Percentiles rank a stretch among this genome's conserved stretches.
These are phyloP conservation scores for Saguinus midas DNA, from an alignment of 2,113 vertebrate genomes.

Conservation along the genomic window DNA sequence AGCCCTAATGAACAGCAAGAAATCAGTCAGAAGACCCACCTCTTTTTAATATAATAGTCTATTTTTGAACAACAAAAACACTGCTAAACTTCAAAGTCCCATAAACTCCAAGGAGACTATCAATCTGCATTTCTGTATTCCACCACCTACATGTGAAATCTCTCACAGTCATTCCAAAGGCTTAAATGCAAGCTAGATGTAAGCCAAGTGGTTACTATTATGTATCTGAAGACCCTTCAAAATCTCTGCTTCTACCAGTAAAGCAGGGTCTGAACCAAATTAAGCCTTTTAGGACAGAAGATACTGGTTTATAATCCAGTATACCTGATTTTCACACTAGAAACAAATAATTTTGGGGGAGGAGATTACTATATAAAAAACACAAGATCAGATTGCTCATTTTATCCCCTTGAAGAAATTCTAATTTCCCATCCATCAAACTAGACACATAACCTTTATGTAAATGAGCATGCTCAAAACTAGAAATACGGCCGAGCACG, in stretches of 20 bases:
- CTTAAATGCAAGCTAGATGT: conserved; percentile 26
- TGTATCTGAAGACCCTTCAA: not conserved
- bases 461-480: conserved; percentile 4
- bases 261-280: not conserved
- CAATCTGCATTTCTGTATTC: not conserved
- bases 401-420: not conserved
- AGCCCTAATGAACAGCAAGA: not conserved
- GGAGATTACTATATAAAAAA: not conserved
- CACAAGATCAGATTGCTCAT: not conserved
- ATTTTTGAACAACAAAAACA: conserved; percentile 35
- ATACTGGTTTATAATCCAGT: not conserved
- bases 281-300: conserved; percentile 28
- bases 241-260: not conserved
- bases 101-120: not conserved
- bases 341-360: not conserved
- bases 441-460: not conserved
- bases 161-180: conserved; percentile 22
- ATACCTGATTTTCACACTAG: conserved; percentile 5
- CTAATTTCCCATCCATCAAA: not conserved
- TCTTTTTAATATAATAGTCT: not conserved
- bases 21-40: not conserved
- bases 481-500: not conserved
- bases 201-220: conserved; percentile 37
- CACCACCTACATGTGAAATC: conserved; percentile 23
- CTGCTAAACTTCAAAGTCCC: not conserved